phyloP scores from a whole-genome alignment of 2,888 invertebrate species.

The Leistus spinibarbis region DNA sequence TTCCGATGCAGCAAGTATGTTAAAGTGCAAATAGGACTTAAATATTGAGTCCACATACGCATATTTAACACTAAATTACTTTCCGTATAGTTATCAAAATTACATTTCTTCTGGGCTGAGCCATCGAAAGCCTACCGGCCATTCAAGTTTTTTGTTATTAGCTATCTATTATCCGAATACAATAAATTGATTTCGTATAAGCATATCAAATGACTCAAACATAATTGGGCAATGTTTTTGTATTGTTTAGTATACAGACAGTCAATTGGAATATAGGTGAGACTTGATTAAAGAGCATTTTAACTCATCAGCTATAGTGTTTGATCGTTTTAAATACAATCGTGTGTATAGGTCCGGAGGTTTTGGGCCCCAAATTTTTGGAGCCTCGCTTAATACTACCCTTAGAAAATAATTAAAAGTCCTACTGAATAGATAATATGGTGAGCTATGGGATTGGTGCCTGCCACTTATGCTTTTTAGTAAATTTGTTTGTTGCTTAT shows the following conservation, averaged over 20 bases:
- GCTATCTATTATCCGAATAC: background rate
- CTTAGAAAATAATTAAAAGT: too few relatives aligned
- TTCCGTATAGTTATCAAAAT: conserved; percentile 16
- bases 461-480: too few relatives aligned
- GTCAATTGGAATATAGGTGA: background rate
- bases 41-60: conserved; percentile 23
- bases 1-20: conserved; percentile 20
- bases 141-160: conserved; percentile 16
- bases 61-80: conserved; percentile 1
- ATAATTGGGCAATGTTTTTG: background rate
- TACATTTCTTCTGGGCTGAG: conserved; percentile 4
- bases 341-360: too few relatives aligned
- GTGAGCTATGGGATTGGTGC: too few relatives aligned
- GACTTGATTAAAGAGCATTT: background rate
- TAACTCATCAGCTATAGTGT: too few relatives aligned
- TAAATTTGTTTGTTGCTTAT: too few relatives aligned
- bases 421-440: too few relatives aligned
- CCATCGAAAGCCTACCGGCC: conserved; percentile 2
- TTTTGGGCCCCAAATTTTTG: too few relatives aligned
- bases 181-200: background rate
- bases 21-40: conserved; percentile 27
- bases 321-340: too few relatives aligned
- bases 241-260: too few relatives aligned
- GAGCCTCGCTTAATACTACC: too few relatives aligned
- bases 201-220: background rate